phyloP scores from a whole-genome alignment of 1,140 invertebrate genomes.

The Ridgeia piscesae region DNA sequence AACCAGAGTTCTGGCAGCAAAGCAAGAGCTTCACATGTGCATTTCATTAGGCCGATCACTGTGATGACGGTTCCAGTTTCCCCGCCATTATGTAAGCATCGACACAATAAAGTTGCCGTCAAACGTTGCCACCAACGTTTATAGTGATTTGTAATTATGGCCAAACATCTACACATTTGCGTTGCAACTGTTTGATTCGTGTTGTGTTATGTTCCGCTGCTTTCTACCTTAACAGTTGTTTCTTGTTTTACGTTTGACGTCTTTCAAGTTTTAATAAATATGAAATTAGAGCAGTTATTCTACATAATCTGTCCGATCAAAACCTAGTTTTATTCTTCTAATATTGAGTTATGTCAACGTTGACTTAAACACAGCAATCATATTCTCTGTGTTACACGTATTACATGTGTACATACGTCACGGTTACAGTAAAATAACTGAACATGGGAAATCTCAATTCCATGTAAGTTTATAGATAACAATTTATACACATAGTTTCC shows the following conservation, averaged over 20 bases:
- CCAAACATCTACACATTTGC: neutral
- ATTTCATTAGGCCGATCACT: neutral
- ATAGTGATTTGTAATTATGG: neutral
- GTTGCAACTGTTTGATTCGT: neutral
- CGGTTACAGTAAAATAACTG: too few species aligned
- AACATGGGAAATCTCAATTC: too few species aligned
- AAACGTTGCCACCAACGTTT: neutral
- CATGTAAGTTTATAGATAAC: neutral
- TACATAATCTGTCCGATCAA: too few species aligned
- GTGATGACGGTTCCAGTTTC: too few species aligned
- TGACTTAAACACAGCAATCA: too few species aligned
- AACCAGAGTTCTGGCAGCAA: neutral
- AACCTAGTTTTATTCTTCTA: too few species aligned
- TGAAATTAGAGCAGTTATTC: too few species aligned
- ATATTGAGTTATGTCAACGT: too few species aligned
- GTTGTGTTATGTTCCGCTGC: neutral
- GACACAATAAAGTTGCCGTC: neutral
- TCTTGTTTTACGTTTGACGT: neutral
- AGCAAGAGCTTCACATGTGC: neutral
- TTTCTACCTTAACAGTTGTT: neutral
- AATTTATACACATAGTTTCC: neutral
- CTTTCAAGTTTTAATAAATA: neutral
- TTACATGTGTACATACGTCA: too few species aligned
- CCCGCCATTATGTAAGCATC: neutral
- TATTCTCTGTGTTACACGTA: too few species aligned